These are phyloP conservation scores for Cichladusa arquata DNA, from an alignment of 2,113 vertebrate species.

Conservation along the genomic window DNA sequence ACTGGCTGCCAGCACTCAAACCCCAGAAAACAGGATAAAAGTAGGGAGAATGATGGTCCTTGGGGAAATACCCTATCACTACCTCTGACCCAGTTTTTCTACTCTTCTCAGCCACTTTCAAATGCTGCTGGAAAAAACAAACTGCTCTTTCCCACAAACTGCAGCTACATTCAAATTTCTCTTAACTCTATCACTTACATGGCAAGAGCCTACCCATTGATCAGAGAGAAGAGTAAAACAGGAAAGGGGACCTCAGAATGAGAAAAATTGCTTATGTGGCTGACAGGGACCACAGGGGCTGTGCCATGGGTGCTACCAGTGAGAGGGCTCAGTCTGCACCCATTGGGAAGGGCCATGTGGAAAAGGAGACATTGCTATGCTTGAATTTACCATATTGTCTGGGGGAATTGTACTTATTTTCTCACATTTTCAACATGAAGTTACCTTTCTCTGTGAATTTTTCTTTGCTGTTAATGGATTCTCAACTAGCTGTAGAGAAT, in stretches of 20 bases:
- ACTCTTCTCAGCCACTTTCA: background rate
- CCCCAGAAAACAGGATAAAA: background rate
- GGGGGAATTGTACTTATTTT: background rate
- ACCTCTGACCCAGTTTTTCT: background rate
- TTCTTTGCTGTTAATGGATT: constrained; percentile 78
- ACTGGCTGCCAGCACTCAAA: background rate
- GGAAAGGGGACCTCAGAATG: background rate
- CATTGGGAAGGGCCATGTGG: fast-evolving
- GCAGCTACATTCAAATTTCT: background rate
- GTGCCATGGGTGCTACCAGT: background rate
- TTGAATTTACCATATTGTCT: background rate
- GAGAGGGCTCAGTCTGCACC: background rate
- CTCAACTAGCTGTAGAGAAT: constrained; percentile 84
- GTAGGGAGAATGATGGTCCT: background rate
- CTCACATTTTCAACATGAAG: background rate
- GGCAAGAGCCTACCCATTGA: background rate
- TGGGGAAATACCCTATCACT: background rate
- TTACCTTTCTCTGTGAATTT: constrained; percentile 83
- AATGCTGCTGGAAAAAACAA: background rate
- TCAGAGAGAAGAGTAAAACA: background rate
- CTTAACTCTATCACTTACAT: background rate
- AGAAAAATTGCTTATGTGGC: background rate
- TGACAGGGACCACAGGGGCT: background rate
- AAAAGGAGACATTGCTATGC: background rate
- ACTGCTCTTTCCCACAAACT: background rate